Evolutionary conservation across 2,888 invertebrate genomes (phyloP), one percentile per base, ranked within the genome.

Genomic region (Drosophila acutilabella): DNA sequence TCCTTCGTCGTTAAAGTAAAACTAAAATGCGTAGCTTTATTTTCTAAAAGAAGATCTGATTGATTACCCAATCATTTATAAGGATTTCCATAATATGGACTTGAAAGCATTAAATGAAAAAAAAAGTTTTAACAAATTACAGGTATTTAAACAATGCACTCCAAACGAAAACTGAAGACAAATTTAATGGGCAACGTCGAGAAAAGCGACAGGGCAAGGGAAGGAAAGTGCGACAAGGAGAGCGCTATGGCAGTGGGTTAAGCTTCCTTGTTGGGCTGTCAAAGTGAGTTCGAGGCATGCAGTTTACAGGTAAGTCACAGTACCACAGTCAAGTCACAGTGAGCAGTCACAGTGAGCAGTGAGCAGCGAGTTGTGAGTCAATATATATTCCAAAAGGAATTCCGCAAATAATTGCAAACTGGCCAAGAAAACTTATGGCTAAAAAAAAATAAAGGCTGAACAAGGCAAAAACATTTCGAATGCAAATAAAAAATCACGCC

Each of bases 401-500:
- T 89, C 89, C 89, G 79, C 89, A 89, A 90, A 89, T 89, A 90
- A 90, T 89, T 89, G 89, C 89, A 74, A 74, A 81, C 66, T 71
- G 75, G 72, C 72, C 81, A 71, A 56, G 30, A 78, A 33, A 88
- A 89, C 84, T 88, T 89, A 88, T 88, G 89, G 88, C 85, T 67
- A n/a, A 57, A 61, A 20, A 56, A 44, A 48, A 38, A 52, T 30
- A 51, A 50, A 36, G 47, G 40, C 61, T 13, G 53, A 18, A 50
- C 23, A 64, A 58, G 64, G 13, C 36, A 66, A 64, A 42, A 45
- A 76, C 79, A 82, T 83, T 83, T 84, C 79, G 83, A 90, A 89
- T 89, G 89, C 89, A 91, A 91, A 91, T 89, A 90, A 89, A 88
- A 90, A 90, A 88, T 90, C 86, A 88, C 89, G 87, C 90, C 90